phyloP scores from a whole-genome alignment of 2,797 vertebrate genomes.

The Myotis pilosus region DNA sequence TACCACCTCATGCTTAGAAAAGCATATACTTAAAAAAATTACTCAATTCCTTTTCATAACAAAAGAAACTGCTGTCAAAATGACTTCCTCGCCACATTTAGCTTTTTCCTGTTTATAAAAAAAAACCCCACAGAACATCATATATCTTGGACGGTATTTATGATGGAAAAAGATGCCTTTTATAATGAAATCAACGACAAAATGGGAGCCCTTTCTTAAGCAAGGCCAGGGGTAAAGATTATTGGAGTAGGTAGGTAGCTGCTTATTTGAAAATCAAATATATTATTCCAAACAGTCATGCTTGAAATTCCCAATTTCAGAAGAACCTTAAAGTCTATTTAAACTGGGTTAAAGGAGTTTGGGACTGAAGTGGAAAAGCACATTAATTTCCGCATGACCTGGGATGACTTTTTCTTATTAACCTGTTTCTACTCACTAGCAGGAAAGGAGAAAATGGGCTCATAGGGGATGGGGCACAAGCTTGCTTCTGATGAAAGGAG shows the following conservation, averaged over 20 bases:
- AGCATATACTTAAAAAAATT: not conserved
- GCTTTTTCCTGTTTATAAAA: not conserved
- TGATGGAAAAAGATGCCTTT: not conserved
- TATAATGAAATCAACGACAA: slow-evolving; percentile 30
- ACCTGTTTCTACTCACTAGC: slow-evolving; percentile 28
- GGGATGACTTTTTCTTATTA: slow-evolving; percentile 55
- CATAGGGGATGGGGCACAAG: not conserved
- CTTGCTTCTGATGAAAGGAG: slow-evolving; percentile 38
- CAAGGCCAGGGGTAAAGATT: not conserved
- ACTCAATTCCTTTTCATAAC: slow-evolving; percentile 20
- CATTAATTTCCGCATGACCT: slow-evolving; percentile 10
- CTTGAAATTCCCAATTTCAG: slow-evolving; percentile 29
- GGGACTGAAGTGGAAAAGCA: not conserved
- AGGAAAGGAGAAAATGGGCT: not conserved
- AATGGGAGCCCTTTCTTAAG: not conserved
- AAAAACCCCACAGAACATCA: not conserved
- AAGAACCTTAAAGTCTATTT: slow-evolving; percentile 19
- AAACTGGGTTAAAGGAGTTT: slow-evolving; percentile 13
- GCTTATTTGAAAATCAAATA: not conserved
- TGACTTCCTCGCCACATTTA: not conserved
- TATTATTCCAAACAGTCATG: slow-evolving; percentile 38
- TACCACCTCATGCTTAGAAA: slow-evolving; percentile 44
- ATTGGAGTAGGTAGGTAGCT: not conserved
- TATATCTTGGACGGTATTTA: not conserved
- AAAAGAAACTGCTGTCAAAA: slow-evolving; percentile 51